These are phyloP conservation scores for Pseudomugil gertrudae DNA, from an alignment of 2,797 vertebrate genomes.

Conservation along the genomic window DNA sequence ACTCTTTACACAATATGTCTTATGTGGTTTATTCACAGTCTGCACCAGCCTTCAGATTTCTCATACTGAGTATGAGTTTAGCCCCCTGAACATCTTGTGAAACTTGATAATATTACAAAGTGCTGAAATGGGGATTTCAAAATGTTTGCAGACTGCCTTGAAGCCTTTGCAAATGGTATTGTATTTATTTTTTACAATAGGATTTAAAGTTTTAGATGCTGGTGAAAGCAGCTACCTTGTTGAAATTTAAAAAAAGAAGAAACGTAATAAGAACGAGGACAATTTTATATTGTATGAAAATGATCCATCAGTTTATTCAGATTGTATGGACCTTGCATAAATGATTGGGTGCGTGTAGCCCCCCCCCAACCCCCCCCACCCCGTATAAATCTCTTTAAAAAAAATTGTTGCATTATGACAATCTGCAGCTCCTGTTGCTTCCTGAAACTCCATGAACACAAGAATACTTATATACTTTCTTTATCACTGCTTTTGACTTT, in stretches of 20 bases:
- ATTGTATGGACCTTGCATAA: no score
- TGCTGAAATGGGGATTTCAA: not conserved
- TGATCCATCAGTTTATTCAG: no score
- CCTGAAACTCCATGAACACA: conserved; percentile 26
- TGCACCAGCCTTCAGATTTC: not conserved
- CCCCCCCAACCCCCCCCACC: no score
- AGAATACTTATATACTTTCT: conserved; percentile 31
- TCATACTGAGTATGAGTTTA: not conserved
- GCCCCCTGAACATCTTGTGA: not conserved
- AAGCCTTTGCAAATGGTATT: not conserved
- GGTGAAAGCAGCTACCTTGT: not conserved
- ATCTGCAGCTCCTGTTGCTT: conserved; percentile 30
- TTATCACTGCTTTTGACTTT: conserved; percentile 35
- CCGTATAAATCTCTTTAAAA: no score
- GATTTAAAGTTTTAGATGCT: not conserved
- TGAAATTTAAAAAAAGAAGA: not conserved
- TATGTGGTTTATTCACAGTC: not conserved
- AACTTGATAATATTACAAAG: not conserved
- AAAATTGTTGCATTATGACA: conserved; percentile 15
- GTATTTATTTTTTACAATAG: not conserved
- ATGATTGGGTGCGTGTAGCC: no score
- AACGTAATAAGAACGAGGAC: not conserved
- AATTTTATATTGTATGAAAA: no score
- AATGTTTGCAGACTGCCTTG: not conserved
- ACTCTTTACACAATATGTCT: not conserved